phyloP scores from a whole-genome alignment of 2,888 invertebrate species.

The Galerucella nymphaeae region DNA sequence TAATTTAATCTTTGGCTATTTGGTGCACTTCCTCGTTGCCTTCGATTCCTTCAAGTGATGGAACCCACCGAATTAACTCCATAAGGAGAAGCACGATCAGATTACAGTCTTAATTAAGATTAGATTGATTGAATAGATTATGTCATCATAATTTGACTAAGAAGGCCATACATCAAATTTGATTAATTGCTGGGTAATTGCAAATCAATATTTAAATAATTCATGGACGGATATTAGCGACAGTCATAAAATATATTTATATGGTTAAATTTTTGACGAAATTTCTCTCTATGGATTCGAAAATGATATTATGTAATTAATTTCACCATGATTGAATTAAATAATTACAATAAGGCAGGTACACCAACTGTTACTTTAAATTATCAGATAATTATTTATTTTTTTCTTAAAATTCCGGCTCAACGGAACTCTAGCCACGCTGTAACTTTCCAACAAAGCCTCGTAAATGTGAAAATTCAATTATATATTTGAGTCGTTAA shows the following conservation, averaged over 20 bases:
- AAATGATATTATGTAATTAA: neutral
- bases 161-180: conserved; percentile 36
- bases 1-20: no score
- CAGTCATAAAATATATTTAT: conserved; percentile 8
- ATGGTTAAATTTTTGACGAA: neutral
- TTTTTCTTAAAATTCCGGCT: no score
- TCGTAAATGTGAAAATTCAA: neutral
- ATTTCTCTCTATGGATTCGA: neutral
- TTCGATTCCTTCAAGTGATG: no score
- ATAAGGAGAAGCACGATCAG: conserved; percentile 21
- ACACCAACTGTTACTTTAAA: no score
- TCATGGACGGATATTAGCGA: conserved; percentile 11
- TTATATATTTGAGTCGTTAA: neutral
- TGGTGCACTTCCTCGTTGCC: no score
- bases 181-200: conserved; percentile 40
- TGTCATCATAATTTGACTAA: conserved; percentile 32
- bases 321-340: no score
- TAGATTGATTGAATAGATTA: conserved; percentile 29
- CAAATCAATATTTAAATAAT: conserved; percentile 34
- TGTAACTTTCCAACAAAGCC: neutral
- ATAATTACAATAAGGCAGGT: no score
- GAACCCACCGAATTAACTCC: conserved; percentile 12
- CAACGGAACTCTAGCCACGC: no score
- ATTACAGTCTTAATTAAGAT: conserved; percentile 31
- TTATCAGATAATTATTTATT: no score